phyloP scores from a whole-genome alignment of 1,140 invertebrate species.

The Nilaparvata lugens region DNA sequence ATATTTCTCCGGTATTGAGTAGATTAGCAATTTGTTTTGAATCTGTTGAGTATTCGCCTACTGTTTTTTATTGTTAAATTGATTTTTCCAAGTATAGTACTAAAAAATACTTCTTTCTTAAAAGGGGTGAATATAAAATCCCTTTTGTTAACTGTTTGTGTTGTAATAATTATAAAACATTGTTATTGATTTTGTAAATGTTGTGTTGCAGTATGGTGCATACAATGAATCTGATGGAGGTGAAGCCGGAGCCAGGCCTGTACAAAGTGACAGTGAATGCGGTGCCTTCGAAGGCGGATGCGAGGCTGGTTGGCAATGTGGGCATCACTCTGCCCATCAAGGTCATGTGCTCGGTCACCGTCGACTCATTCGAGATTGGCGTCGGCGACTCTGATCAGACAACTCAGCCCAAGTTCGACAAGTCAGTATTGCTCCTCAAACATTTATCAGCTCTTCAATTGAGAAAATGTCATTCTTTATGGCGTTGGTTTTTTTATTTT shows the following conservation, averaged over 20 bases:
- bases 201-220: slow-evolving; percentile 50
- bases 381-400: slow-evolving; percentile 82
- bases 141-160: too few species aligned
- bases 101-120: too few species aligned
- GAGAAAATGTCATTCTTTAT: too few species aligned
- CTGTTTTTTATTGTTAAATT: neutral
- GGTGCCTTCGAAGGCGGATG: slow-evolving; percentile 45
- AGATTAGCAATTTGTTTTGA: too few species aligned
- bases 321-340: slow-evolving; percentile 54
- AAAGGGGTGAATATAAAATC: too few species aligned
- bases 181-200: too few species aligned
- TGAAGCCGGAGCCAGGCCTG: slow-evolving; percentile 69
- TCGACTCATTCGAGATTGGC: slow-evolving; percentile 78
- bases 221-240: slow-evolving; percentile 67
- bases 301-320: slow-evolving; percentile 41
- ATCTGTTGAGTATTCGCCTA: too few species aligned
- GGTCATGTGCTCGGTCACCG: slow-evolving; percentile 55
- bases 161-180: too few species aligned
- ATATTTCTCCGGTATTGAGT: too few species aligned
- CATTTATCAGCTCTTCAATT: too few species aligned
- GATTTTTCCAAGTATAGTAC: too few species aligned
- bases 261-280: slow-evolving; percentile 72
- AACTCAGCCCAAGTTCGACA: slow-evolving; percentile 63
- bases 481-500: too few species aligned
- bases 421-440: slow-evolving; percentile 40